Evolutionary conservation across 92 coral and sea anemone species (phyloP), one percentile per base, ranked within the genome.

Genomic region (Metridium senile): DNA sequence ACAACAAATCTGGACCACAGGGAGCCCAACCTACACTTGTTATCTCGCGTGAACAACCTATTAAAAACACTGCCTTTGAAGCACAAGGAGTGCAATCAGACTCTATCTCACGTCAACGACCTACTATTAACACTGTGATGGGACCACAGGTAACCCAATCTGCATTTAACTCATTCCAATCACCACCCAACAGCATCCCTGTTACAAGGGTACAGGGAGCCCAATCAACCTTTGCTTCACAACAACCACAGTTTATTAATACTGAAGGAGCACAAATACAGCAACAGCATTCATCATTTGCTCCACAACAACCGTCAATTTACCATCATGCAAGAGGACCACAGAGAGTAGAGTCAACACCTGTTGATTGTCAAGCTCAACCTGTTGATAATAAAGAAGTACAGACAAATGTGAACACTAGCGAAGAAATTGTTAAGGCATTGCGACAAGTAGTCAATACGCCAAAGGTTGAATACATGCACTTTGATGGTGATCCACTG

Each of bases 401-500:
- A 45, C 20, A 45, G 1, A 0, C 25, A 11, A 66, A 34, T 32
- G 51, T 45, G 52, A 66, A 45, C 33, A 18, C 43, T 45, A 13
- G 51, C 9, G 1, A 22, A 19, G 20, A 66, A 45, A 33, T 29
- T 46, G 46, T 67, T 29, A n/a, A 87, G 8, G 72, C 85, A 28
- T 68, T 83, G 0, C 77, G 62, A 54, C 86, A 86, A 39, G 89
- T 88, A 21, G 82, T 84, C 1, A 66, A 92, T 0, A 62, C 79
- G 1, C 95, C 91, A 13, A 84, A 84, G 58, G 61, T 89, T 0
- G 87, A 90, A 66, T 68, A 83, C 4, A 70, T 88, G 56, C 78
- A 82, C 76, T 91, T 88, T 39, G 65, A 75, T 56, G 97, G 97
- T 26, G 93, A 88, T 54, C 91, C 91, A 0, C 69, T 81, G 10